Evolutionary conservation across 64 coral and sea anemone species (phyloP), one percentile per base, ranked within the genome.

Genomic region (Anthopleura sola): DNA sequence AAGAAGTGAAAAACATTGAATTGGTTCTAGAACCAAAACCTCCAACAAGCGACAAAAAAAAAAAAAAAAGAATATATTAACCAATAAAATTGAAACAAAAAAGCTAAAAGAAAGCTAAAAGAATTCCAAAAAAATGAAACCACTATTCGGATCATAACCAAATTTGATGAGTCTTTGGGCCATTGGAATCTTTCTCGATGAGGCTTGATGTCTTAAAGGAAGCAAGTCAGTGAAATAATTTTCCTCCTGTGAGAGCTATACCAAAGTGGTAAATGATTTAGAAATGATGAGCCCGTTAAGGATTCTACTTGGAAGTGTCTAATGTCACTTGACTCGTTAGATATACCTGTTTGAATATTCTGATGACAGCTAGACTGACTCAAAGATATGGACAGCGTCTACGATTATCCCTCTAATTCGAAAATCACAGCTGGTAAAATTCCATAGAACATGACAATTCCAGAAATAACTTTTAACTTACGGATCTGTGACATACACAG

Each of bases 71-170:
- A 71, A 32, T 71, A 32, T 71, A 33, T 33, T 15, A 71, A 71
- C 28, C 1, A 34, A 62, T 13, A 15, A 71, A 71, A 71, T 14
- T 12, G 20, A 79, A 79, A 44, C 34, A 79, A 79, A 79, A 79
- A 79, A 79, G 36, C 76, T 48, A 79, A 79, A 79, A 79, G 37
- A 79, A 26, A 79, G 36, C 76, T 79, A 79, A 38, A 79, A 79
- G 44, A 79, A 26, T 79, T 46, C 76, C 76, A 46, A 48, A 48
- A 79, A 79, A 79, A 62, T 53, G 6, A 76, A 11, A 76, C 74
- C 21, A n/a, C n/a, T 71, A 71, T 71, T 71, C 29, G 23, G 29
- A 71, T 71, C 66, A 71, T 71, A 71, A 34, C 28, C 58, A 26
- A 62, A 71, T 32, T 71, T 71, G 29, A 71, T 71, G 13, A 31